Percentiles rank a stretch among this genome's conserved stretches.
Evolutionary conservation across 1,140 invertebrate species (phyloP).

Genomic region (Lanistes nyassanus): DNA sequence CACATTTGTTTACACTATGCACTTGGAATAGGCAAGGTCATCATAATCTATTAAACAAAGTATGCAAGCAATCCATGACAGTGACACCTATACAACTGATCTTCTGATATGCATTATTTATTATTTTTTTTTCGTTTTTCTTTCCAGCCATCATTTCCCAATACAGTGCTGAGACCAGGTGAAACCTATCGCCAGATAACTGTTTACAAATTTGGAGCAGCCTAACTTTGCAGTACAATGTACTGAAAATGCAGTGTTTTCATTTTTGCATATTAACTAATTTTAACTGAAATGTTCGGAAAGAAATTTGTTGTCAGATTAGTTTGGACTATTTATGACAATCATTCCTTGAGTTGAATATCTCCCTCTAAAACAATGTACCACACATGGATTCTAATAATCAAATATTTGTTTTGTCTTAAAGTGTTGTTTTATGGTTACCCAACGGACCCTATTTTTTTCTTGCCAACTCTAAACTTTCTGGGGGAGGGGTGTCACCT

Average conservation of each 20-base stretch:
- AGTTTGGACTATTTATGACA: too few relatives aligned
- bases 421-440: too few relatives aligned
- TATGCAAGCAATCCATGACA: not conserved
- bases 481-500: too few relatives aligned
- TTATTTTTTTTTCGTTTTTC: slow-evolving; percentile 5
- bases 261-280: not conserved
- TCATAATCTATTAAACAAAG: too few relatives aligned
- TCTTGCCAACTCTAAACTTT: too few relatives aligned
- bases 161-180: slow-evolving; percentile 77
- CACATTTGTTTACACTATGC: not conserved
- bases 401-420: too few relatives aligned
- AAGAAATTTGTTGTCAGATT: too few relatives aligned
- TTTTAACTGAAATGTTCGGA: not conserved
- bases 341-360: too few relatives aligned
- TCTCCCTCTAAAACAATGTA: too few relatives aligned
- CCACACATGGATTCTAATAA: too few relatives aligned
- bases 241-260: too few relatives aligned
- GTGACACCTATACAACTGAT: not conserved
- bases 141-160: slow-evolving; percentile 79
- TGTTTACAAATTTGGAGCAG: slow-evolving; percentile 66
- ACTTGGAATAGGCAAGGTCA: not conserved
- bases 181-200: slow-evolving; percentile 75
- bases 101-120: not conserved
- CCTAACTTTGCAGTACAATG: not conserved
- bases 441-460: too few relatives aligned